Percentiles rank a stretch among this genome's conserved stretches.
These are phyloP conservation scores for Mormyrus lacerda DNA, from an alignment of 2,113 vertebrate species.

Conservation along the genomic window DNA sequence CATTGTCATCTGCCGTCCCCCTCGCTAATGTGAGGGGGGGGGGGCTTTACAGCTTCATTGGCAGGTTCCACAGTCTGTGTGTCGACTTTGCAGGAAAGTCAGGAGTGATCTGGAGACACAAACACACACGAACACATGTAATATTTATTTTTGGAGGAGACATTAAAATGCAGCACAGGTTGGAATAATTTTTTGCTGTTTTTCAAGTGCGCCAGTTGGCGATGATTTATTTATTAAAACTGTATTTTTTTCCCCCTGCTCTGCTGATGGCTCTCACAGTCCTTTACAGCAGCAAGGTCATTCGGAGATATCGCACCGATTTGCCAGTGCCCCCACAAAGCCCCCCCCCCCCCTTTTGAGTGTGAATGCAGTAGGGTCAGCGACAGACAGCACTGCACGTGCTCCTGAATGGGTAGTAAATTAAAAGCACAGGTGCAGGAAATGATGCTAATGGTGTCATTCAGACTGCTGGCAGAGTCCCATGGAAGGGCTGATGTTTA, in stretches of 20 bases:
- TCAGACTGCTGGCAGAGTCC: background rate
- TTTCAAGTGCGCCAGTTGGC: slow-evolving; percentile 33
- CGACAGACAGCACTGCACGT: slow-evolving; percentile 1
- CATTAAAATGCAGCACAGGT: slow-evolving; percentile 42
- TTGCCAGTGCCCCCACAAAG: background rate
- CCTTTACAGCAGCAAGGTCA: slow-evolving; percentile 20
- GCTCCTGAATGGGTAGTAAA: slow-evolving; percentile 9
- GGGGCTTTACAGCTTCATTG: slow-evolving; percentile 33
- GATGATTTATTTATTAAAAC: background rate
- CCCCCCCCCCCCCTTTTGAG: background rate
- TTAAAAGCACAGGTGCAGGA: slow-evolving; percentile 20
- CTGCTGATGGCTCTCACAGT: background rate
- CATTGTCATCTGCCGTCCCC: slow-evolving; percentile 32
- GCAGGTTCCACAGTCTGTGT: background rate
- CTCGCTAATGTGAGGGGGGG: slow-evolving; percentile 29
- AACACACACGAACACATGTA: background rate
- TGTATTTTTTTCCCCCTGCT: background rate
- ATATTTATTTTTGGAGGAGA: background rate
- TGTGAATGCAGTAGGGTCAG: slow-evolving; percentile 4
- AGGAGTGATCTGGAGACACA: background rate
- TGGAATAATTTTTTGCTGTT: slow-evolving; percentile 43
- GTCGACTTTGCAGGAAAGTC: slow-evolving; percentile 14
- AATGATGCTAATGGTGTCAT: slow-evolving; percentile 8
- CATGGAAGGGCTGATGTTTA: slow-evolving; percentile 8
- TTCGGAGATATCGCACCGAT: background rate